Evolutionary conservation across 2,113 vertebrate genomes (phyloP).

Genomic region (Saimiri boliviensis): DNA sequence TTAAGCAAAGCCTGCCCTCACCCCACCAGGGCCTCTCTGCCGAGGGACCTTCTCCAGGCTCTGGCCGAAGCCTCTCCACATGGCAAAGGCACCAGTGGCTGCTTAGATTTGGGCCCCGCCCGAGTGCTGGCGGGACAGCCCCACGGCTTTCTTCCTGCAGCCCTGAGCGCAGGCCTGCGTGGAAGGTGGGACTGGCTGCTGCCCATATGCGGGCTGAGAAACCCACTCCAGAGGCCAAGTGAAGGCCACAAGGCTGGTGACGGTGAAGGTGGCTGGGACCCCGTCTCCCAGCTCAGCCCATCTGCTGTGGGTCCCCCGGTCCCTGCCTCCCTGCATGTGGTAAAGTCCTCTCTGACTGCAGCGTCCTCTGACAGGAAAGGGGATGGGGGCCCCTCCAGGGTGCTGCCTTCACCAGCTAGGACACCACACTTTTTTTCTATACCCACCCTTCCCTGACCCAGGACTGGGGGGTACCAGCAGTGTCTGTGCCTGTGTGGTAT

Average conservation of each 20-base stretch:
- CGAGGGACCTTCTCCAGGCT: neutral
- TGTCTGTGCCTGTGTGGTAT: neutral
- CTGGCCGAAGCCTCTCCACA: fast-evolving
- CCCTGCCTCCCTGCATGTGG: neutral
- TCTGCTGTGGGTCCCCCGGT: neutral
- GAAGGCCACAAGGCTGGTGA: neutral
- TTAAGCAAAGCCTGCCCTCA: neutral
- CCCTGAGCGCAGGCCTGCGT: fast-evolving
- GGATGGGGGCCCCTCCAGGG: neutral
- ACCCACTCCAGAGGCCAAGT: fast-evolving
- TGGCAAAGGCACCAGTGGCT: neutral
- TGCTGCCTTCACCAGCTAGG: neutral
- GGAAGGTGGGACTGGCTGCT: neutral
- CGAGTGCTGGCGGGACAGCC: fast-evolving
- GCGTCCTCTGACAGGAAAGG: neutral
- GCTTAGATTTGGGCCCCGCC: fast-evolving
- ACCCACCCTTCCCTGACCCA: neutral
- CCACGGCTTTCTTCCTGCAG: neutral
- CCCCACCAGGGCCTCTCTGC: neutral
- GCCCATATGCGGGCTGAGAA: neutral
- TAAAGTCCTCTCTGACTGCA: neutral
- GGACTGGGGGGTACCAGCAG: neutral
- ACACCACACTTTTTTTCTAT: neutral
- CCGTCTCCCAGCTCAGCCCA: neutral
- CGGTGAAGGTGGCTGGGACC: fast-evolving